Percentiles rank a stretch among this genome's conserved stretches.
These are phyloP conservation scores for Laupala kohalensis DNA, from an alignment of 1,140 invertebrate species.

Conservation along the genomic window DNA sequence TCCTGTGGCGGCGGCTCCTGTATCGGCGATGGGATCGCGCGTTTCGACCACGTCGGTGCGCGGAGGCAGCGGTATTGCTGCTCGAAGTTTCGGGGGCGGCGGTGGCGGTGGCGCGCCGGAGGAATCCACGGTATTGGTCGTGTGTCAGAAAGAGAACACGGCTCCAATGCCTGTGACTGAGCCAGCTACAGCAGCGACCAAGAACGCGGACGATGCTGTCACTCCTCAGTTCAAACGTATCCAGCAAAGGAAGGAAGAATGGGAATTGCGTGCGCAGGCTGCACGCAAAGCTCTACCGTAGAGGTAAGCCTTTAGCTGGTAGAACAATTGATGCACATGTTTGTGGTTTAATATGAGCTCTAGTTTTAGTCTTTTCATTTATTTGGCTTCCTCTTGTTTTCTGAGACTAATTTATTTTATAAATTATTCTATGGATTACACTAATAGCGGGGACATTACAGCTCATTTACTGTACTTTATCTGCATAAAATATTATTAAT, in stretches of 20 bases:
- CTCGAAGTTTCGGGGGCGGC: slow-evolving; percentile 10
- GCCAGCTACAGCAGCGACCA: neutral
- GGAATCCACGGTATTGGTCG: slow-evolving; percentile 19
- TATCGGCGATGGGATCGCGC: neutral
- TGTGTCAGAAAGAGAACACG: neutral
- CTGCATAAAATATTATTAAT: too few relatives aligned
- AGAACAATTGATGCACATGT: too few relatives aligned
- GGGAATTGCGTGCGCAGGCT: slow-evolving; percentile 55
- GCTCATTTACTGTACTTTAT: too few relatives aligned
- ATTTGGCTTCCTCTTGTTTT: too few relatives aligned
- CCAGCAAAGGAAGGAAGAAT: slow-evolving; percentile 55
- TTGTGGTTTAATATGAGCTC: too few relatives aligned
- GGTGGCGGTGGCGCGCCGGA: neutral
- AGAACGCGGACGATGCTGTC: neutral
- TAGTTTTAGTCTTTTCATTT: too few relatives aligned
- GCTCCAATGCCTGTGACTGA: neutral
- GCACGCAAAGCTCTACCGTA: slow-evolving; percentile 25
- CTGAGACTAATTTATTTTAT: too few relatives aligned
- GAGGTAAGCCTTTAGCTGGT: too few relatives aligned
- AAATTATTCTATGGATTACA: too few relatives aligned
- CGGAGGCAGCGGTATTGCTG: slow-evolving; percentile 11
- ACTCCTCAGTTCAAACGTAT: slow-evolving; percentile 48
- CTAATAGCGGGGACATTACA: too few relatives aligned
- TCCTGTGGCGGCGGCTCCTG: neutral
- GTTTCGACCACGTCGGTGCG: neutral